Evolutionary conservation across 2,113 vertebrate genomes (phyloP), one percentile per base, ranked within the genome.

Genomic region (Rhombomys opimus): DNA sequence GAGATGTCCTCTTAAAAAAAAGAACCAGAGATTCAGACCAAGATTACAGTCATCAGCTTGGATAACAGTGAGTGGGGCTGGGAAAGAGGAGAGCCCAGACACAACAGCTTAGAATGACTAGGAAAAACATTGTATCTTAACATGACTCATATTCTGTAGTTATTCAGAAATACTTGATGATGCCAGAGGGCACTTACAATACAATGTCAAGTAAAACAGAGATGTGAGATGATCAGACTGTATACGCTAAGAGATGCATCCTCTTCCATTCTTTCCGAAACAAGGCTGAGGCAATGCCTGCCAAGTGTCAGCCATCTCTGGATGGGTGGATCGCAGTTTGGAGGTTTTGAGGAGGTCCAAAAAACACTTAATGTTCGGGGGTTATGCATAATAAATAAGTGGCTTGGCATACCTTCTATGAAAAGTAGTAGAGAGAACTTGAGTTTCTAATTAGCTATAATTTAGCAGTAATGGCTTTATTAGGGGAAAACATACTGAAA

Each of bases 391-490:
- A 81, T 89, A 73, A 87, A 35, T 30, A 93, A 72, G 77, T 88
- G 68, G 63, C 50, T 75, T 93, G 72, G 32, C 35, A 52, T 52
- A 65, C 41, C 5, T 81, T 32, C 20, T 32, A 22, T 41, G 65
- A 81, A 90, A 89, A 76, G 35, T 65, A 80, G 5, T 77, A 12
- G 57, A 87, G 50, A 75, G 27, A 89, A 23, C 67, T 32, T 86
- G 65, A 11, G 14, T 78, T 23, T 89, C 65, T 87, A 20, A 50
- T 0, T 87, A 50, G 81, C 68, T 91, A 5, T 78, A 84, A 23
- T 91, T 93, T 87, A 65, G 93, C 32, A 80, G 5, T 65, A 94
- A 50, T 89, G 61, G 81, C 32, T 85, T 93, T 65, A 90, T 50
- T 90, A 35, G 18, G 2, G 11, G 23, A 61, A 57, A 46, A 77